Base-by-base conservation (phyloP, 1,140 invertebrate genomes). In the Sipha flava region DNA sequence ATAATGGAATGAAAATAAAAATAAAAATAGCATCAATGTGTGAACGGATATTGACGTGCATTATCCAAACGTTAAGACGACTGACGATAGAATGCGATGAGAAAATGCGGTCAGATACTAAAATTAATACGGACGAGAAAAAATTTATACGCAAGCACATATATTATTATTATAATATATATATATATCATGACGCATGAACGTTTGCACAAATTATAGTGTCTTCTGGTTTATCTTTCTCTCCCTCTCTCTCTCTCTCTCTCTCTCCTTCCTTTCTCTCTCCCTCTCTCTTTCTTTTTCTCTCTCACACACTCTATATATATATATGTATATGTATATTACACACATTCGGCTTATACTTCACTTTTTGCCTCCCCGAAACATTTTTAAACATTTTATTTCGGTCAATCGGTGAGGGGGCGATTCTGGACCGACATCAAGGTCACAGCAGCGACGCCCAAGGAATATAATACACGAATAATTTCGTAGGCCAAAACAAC, bases 401-500 rank as follows among this genome's bases (percentile, higher is more conserved):
- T 77, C 34, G 73, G 73, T 77, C 73, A n/a, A 26, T 9, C 4
- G 73, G 14, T 21, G 73, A 77, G 73, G 52, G 52, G 73, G 73
- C 73, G 73, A 77, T 59, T 77, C 34, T 77, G 73, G 73, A 77
- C 34, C 52, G 34, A 18, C 73, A n/a, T 77, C 73, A 77, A 77
- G 73, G 73, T 77, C 73, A 10, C 37, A 6, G 23, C 66, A 14
- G 40, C 21, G 40, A 68, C 16, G 47, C 40, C 40, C 18, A 49
- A 49, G 16, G 18, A 18, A 6, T n/a, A 6, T 49, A 49, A 49
- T 23, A 23, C n/a, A 23, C n/a, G 31, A 45, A 68, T 45, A 45
- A 43, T 6, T 45, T 29, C n/a, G 0, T 45, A 68, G 62, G 62
- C 62, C 62, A 66, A 66, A 66, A 66, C 21, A 23, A 66, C 34